Evolutionary conservation across 2,113 vertebrate species (phyloP).

Genomic region (Tichodroma muraria): DNA sequence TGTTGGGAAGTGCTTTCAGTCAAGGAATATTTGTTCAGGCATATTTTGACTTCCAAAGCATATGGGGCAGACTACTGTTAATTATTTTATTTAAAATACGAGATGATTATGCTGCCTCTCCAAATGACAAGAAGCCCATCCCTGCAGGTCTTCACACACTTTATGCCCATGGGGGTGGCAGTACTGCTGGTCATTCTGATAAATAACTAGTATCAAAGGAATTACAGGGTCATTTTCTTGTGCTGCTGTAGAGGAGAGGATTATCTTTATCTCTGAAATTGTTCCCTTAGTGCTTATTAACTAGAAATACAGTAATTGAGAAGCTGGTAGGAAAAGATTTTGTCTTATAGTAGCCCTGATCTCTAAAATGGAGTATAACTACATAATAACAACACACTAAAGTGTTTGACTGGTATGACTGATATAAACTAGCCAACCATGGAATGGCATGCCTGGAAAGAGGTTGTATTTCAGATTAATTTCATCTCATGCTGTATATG

Average conservation of each 20-base stretch:
- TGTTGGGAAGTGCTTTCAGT: background rate
- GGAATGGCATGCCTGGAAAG: background rate
- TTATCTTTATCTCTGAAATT: constrained; percentile 62
- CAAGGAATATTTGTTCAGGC: background rate
- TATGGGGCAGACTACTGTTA: background rate
- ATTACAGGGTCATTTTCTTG: constrained; percentile 46
- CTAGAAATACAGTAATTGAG: constrained; percentile 57
- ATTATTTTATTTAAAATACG: background rate
- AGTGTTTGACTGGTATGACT: background rate
- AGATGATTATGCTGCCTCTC: background rate
- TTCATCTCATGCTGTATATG: background rate
- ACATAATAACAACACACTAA: constrained; percentile 29
- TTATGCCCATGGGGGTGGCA: background rate
- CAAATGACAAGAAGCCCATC: background rate
- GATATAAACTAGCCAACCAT: background rate
- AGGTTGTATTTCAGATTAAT: constrained; percentile 5
- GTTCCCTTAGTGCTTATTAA: constrained; percentile 61
- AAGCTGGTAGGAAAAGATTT: constrained; percentile 51
- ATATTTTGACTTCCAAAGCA: background rate
- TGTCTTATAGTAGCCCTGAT: constrained; percentile 41
- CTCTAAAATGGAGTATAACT: constrained; percentile 21
- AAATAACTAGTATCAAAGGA: constrained; percentile 16
- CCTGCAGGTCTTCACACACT: background rate
- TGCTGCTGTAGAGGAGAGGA: constrained; percentile 34
- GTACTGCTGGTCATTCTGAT: constrained; percentile 31